phyloP scores from a whole-genome alignment of 2,113 vertebrate species.

The Gavia stellata region DNA sequence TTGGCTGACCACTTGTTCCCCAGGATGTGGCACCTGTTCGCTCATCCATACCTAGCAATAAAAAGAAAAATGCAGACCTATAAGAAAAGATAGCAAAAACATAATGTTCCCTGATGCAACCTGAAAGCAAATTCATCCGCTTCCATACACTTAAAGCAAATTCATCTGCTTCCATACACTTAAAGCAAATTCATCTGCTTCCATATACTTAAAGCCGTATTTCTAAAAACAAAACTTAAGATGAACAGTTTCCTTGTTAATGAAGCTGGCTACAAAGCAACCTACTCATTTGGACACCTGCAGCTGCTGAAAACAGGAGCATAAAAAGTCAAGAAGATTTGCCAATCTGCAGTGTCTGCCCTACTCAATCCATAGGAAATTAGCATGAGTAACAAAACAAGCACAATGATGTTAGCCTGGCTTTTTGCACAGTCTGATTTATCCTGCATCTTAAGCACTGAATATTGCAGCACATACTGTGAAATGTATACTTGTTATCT shows the following conservation, averaged over 20 bases:
- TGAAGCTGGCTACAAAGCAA: background rate
- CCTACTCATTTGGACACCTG: slow-evolving; percentile 32
- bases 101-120: background rate
- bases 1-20: slow-evolving; percentile 90
- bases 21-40: slow-evolving; percentile 86
- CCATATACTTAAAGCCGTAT: background rate
- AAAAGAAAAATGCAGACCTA: slow-evolving; percentile 24
- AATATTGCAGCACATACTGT: slow-evolving; percentile 8
- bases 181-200: background rate
- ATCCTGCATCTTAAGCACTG: background rate
- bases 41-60: slow-evolving; percentile 90
- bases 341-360: background rate
- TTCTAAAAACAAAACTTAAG: slow-evolving; percentile 6
- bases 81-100: background rate
- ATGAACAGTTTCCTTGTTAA: background rate
- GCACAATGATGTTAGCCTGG: background rate
- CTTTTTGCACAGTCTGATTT: background rate
- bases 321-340: background rate
- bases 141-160: background rate
- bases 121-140: background rate
- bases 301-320: slow-evolving; percentile 33
- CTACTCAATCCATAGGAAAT: background rate
- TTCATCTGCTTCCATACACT: background rate
- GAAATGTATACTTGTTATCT: background rate
- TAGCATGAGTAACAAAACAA: slow-evolving; percentile 18